phyloP scores from a whole-genome alignment of 1,140 invertebrate genomes.

The Heliconius himera region DNA sequence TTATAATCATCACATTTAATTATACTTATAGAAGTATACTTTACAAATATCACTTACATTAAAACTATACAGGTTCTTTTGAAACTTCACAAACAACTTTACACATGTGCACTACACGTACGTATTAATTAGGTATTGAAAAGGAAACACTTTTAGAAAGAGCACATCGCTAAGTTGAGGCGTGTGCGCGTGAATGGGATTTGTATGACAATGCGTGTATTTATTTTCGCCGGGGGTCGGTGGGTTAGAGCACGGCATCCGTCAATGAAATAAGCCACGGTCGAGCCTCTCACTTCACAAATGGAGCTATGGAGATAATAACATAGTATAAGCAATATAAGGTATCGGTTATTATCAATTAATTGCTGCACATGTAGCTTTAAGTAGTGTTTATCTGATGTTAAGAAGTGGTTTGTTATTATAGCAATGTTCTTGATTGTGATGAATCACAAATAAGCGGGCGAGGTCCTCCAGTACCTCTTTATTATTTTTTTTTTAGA shows the following conservation, averaged over 20 bases:
- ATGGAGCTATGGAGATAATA: conserved; percentile 36
- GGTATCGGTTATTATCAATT: neutral
- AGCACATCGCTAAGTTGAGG: conserved; percentile 24
- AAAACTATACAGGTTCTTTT: neutral
- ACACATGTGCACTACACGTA: neutral
- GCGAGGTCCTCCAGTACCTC: no score
- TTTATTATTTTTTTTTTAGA: no score
- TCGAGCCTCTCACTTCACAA: conserved; percentile 67
- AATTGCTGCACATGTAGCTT: neutral
- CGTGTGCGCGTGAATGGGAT: conserved; percentile 57
- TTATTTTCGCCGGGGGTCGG: conserved; percentile 62
- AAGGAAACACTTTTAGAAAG: conserved; percentile 29
- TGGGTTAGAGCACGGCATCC: conserved; percentile 56
- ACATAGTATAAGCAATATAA: neutral
- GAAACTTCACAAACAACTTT: neutral
- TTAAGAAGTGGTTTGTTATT: neutral
- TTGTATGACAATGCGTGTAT: conserved; percentile 73
- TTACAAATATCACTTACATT: neutral
- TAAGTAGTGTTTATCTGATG: neutral
- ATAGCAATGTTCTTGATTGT: no score
- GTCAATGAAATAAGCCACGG: conserved; percentile 72
- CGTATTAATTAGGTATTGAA: neutral
- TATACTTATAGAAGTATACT: neutral
- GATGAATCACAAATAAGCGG: no score
- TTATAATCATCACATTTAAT: neutral